A percentile compares a stretch with the other conserved stretches of the same genome.
These are phyloP conservation scores for Crypturellus tataupa DNA, from an alignment of 2,797 vertebrate species.

Conservation along the genomic window DNA sequence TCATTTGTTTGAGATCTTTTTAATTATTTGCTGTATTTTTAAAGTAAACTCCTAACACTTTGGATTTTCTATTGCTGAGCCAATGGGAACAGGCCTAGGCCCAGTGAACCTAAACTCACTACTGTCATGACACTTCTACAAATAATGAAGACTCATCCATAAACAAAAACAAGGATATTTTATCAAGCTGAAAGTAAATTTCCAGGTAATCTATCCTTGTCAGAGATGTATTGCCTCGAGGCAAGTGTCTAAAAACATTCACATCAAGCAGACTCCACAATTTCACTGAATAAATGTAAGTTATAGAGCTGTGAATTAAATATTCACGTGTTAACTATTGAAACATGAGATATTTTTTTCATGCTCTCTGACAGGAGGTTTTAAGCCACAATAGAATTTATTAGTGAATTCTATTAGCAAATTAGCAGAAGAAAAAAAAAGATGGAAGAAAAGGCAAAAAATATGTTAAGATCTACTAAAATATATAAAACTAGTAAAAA, in stretches of 20 bases:
- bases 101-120: background rate
- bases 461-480: background rate
- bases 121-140: accelerated
- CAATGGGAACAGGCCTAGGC: background rate
- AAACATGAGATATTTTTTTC: slow-evolving; percentile 4
- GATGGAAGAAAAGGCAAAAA: background rate
- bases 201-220: background rate
- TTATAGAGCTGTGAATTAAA: slow-evolving; percentile 24
- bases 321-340: background rate
- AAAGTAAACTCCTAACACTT: background rate
- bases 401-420: background rate
- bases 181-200: slow-evolving; percentile 8
- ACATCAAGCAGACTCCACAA: background rate
- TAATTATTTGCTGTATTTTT: background rate
- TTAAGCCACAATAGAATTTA: background rate
- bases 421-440: background rate
- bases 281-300: background rate
- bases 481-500: slow-evolving; percentile 16
- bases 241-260: background rate
- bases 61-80: background rate
- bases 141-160: background rate
- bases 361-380: background rate
- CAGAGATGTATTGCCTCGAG: background rate
- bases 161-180: background rate
- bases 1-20: background rate